Percentiles rank a stretch among this genome's conserved stretches.
Evolutionary conservation across 2,113 vertebrate genomes (phyloP).

Genomic region (Passer montanus): DNA sequence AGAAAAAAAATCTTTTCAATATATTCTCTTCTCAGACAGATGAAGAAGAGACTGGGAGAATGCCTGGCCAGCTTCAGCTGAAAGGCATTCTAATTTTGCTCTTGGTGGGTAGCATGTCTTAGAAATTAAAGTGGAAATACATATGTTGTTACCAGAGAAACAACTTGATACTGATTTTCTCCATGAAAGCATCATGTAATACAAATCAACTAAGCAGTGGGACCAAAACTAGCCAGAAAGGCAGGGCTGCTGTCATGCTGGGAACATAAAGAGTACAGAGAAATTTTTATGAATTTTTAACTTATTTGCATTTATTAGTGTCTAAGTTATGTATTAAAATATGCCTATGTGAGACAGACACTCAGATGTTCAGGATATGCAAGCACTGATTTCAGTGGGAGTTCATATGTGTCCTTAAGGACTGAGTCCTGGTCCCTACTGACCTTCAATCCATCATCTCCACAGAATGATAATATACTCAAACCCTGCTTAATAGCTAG

Average conservation of each 20-base stretch:
- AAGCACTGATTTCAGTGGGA: not conserved
- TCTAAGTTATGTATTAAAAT: not conserved
- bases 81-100: not conserved
- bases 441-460: not conserved
- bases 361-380: not conserved
- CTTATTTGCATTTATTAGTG: not conserved
- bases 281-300: not conserved
- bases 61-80: not conserved
- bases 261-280: not conserved
- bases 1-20: not conserved
- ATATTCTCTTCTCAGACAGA: not conserved
- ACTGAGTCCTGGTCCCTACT: not conserved
- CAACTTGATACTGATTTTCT: not conserved
- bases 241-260: not conserved
- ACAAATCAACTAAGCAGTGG: not conserved
- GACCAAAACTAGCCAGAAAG: not conserved
- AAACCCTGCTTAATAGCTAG: not conserved
- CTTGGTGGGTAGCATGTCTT: not conserved
- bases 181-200: not conserved
- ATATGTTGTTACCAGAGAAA: not conserved
- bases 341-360: not conserved
- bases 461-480: not conserved
- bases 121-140: constrained; percentile 15
- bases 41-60: not conserved
- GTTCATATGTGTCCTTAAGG: not conserved